These are phyloP conservation scores for Galemys pyrenaicus DNA, from an alignment of 2,113 vertebrate species.

Conservation along the genomic window DNA sequence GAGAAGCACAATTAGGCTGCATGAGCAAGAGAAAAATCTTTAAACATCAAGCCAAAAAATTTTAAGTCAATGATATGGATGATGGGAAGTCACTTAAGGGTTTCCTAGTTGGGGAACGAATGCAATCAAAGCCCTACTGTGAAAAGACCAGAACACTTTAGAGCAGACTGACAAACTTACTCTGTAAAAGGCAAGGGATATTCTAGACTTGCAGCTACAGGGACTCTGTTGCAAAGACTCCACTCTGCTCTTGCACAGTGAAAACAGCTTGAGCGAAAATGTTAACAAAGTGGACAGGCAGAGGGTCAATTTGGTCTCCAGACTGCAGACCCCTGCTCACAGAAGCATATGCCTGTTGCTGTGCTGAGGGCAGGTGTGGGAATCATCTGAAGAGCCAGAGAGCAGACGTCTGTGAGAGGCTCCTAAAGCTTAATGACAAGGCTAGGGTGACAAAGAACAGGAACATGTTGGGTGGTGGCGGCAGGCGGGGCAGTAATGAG, in stretches of 20 bases:
- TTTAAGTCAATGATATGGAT: background rate
- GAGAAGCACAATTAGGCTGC: background rate
- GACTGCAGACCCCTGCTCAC: too few relatives aligned
- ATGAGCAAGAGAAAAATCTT: background rate
- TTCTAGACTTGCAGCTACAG: too few relatives aligned
- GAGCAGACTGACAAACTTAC: background rate
- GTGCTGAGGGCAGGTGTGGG: too few relatives aligned
- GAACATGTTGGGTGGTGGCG: background rate
- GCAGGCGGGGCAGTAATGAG: background rate
- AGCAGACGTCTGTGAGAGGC: background rate
- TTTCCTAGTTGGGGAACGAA: background rate
- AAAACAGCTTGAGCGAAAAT: background rate
- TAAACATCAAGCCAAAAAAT: background rate
- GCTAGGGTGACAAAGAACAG: background rate
- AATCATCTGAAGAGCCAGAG: background rate
- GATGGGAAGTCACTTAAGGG: background rate
- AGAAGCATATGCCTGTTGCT: background rate
- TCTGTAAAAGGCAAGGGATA: background rate
- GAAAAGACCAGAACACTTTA: background rate
- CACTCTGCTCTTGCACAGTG: rapidly evolving
- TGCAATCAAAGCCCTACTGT: background rate
- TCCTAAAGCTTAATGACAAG: background rate
- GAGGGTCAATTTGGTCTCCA: background rate
- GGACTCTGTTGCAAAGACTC: too few relatives aligned
- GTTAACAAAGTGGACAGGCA: background rate